Conservation (phyloP, 1,140 invertebrate genomes). For the Arctopsyche grandis region DNA sequence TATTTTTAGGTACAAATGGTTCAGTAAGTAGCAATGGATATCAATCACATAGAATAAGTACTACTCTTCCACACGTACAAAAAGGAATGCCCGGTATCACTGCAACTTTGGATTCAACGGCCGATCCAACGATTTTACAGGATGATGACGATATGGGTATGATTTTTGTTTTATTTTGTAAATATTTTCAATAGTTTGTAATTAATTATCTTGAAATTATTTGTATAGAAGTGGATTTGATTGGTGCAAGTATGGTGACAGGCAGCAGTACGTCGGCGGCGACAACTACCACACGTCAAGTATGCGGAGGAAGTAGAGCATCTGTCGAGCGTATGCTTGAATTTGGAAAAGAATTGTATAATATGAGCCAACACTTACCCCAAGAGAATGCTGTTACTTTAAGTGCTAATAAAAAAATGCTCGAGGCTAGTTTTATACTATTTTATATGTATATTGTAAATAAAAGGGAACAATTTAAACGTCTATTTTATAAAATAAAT, state of each 20-base stretch:
- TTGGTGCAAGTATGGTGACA: constrained; percentile 43
- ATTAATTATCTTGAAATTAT: constrained; percentile 8
- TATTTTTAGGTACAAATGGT: constrained; percentile 51
- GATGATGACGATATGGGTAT: constrained; percentile 54
- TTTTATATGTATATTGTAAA: no score
- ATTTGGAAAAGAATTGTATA: constrained; percentile 93
- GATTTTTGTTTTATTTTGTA: background rate
- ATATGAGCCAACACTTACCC: constrained; percentile 86
- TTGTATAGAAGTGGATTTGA: constrained; percentile 54
- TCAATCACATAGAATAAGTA: constrained; percentile 47
- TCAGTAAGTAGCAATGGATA: constrained; percentile 53
- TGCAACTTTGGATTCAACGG: constrained; percentile 46
- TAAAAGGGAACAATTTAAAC: no score
- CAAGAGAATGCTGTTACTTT: constrained; percentile 82
- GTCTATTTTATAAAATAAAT: no score
- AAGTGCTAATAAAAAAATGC: constrained; percentile 91
- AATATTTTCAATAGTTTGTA: background rate
- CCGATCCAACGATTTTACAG: constrained; percentile 47
- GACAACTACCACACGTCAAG: constrained; percentile 61
- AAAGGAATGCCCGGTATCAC: constrained; percentile 53
- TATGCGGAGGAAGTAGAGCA: constrained; percentile 81
- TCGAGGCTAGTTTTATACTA: constrained; percentile 72
- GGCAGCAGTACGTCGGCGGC: constrained; percentile 57
- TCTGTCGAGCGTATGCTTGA: constrained; percentile 91
- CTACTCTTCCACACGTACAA: constrained; percentile 47